A percentile compares a stretch with the other conserved stretches of the same genome.
phyloP scores from a whole-genome alignment of 2,888 invertebrate species.

The Drosophila pegasa region DNA sequence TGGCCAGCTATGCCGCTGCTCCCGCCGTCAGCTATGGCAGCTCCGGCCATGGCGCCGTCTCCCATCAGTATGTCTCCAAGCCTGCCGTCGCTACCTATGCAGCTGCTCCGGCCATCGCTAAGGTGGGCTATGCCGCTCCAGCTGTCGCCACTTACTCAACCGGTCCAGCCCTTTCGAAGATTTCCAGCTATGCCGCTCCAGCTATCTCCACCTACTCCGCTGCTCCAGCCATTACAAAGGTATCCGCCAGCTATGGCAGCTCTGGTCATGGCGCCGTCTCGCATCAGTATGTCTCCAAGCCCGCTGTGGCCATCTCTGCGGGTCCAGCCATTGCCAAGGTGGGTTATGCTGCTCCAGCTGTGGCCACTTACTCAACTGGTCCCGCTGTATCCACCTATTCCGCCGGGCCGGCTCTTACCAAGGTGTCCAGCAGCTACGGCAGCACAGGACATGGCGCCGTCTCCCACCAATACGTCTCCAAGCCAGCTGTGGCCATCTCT shows the following conservation, averaged over 20 bases:
- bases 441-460: constrained; percentile 22
- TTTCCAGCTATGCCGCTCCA: constrained; percentile 50
- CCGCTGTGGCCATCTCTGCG: constrained; percentile 32
- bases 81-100: constrained; percentile 52
- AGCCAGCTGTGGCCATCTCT: constrained; percentile 69
- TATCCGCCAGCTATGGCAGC: constrained; percentile 60
- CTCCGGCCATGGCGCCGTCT: constrained; percentile 47
- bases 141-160: constrained; percentile 38
- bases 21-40: constrained; percentile 31
- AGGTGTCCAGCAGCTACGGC: constrained; percentile 54
- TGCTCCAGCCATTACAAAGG: constrained; percentile 56
- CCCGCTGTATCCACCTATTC: constrained; percentile 61
- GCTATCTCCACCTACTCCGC: constrained; percentile 52
- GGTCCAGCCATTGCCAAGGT: constrained; percentile 26
- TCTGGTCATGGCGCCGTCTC: constrained; percentile 30
- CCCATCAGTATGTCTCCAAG: constrained; percentile 68
- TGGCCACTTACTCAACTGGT: constrained; percentile 28
- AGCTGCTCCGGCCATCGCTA: constrained; percentile 12
- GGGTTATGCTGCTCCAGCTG: constrained; percentile 25
- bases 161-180: constrained; percentile 47
- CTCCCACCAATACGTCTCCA: constrained; percentile 41
- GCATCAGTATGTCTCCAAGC: constrained; percentile 43
- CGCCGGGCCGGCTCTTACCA: constrained; percentile 51
- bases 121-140: constrained; percentile 14
- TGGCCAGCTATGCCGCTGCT: constrained; percentile 33